Conservation (phyloP, 2,797 vertebrate genomes). For the Tragelaphus eurycerus region DNA sequence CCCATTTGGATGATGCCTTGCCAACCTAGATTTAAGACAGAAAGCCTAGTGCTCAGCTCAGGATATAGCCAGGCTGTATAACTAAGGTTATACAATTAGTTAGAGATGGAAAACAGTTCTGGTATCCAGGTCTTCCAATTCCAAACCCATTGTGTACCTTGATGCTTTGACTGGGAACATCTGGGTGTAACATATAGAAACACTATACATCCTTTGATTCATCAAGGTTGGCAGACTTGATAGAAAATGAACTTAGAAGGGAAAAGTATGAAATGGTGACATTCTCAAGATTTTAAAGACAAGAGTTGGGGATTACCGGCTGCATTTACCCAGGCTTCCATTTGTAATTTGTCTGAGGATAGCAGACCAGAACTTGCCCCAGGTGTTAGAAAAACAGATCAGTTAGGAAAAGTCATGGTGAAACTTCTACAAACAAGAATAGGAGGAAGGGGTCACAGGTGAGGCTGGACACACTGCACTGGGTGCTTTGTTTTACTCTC, state of each 20-base stretch:
- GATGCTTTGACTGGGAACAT: not conserved
- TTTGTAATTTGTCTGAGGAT: not conserved
- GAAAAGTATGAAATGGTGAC: not conserved
- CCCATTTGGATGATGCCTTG: not conserved
- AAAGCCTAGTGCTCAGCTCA: not conserved
- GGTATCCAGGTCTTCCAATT: not conserved
- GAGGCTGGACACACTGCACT: not conserved
- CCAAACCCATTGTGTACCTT: not conserved
- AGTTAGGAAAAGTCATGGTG: not conserved
- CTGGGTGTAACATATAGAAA: not conserved
- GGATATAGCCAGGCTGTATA: not conserved
- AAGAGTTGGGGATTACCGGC: not conserved
- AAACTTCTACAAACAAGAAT: not conserved
- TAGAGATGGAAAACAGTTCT: not conserved
- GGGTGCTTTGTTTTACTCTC: not conserved
- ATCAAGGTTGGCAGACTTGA: not conserved
- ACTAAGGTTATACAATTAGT: not conserved
- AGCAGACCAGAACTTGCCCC: not conserved
- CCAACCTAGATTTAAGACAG: not conserved
- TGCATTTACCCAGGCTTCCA: not conserved
- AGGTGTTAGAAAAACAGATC: not conserved
- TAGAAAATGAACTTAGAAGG: conserved; percentile 15
- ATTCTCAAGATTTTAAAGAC: not conserved
- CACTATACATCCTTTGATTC: not conserved
- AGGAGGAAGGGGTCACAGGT: not conserved